A percentile compares a stretch with the other conserved stretches of the same genome.
phyloP scores from a whole-genome alignment of 2,888 invertebrate species.

The Nycteola revayana region DNA sequence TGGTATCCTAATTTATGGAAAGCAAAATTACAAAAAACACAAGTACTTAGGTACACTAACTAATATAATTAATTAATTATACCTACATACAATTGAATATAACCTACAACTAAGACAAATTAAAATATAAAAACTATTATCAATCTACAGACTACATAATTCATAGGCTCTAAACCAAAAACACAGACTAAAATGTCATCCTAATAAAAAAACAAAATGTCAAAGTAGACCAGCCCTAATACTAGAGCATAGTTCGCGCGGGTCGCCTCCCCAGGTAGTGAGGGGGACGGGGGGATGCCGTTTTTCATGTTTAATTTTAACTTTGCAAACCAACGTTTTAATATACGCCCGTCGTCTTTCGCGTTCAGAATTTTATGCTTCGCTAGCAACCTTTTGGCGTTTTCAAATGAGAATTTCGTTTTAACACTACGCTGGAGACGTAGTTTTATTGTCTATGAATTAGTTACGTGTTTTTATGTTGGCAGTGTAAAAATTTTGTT shows the following conservation, averaged over 20 bases:
- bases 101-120: no score
- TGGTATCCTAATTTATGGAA: no score
- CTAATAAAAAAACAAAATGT: no score
- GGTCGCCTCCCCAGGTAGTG: conserved; percentile 42
- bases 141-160: no score
- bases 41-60: no score
- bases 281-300: conserved; percentile 43
- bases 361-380: conserved; percentile 66
- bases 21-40: no score
- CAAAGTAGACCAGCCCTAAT: conserved; percentile 35
- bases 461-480: conserved; percentile 49
- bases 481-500: conserved; percentile 20
- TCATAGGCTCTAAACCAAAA: no score
- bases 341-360: conserved; percentile 75
- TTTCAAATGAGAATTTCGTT: conserved; percentile 60
- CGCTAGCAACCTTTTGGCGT: conserved; percentile 62
- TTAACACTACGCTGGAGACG: conserved; percentile 66
- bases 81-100: no score
- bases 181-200: no score
- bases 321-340: conserved; percentile 79
- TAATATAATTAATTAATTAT: no score
- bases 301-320: conserved; percentile 83
- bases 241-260: conserved; percentile 52
- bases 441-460: conserved; percentile 71
- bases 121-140: no score